Base-by-base conservation (phyloP, 2,113 vertebrate genomes). In the Leptodactylus fuscus region DNA sequence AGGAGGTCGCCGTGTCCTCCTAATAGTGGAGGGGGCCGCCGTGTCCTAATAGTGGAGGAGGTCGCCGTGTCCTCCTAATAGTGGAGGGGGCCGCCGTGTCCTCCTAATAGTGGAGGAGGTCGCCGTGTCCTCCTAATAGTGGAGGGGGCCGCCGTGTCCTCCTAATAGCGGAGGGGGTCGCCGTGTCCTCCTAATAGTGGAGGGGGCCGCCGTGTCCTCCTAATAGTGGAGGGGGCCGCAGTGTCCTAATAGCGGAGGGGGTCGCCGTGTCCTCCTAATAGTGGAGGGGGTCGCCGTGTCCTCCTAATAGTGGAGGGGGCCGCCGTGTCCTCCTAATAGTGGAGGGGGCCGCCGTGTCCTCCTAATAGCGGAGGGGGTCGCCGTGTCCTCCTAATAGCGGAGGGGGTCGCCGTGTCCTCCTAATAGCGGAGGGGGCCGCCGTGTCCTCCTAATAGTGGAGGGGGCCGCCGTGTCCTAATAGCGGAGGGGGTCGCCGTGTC, bases 341-440 rank as follows among this genome's bases (percentile, higher is more conserved):
- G n/a, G n/a, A n/a, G n/a, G n/a, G n/a, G n/a, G n/a, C n/a, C n/a
- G n/a, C n/a, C n/a, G n/a, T n/a, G n/a, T n/a, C 69, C 20, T 1
- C 69, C 65, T 69, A 36, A 18, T 20, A 38, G 29, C 8, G 32
- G 60, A 13, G 4, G 38, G 46, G n/a, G 22, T 1, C 29, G 3
- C 48, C 16, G 74, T 34, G 74, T 77, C 74, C 74, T 36, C 74
- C 46, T 10, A n/a, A n/a, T n/a, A n/a, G n/a, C n/a, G n/a, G n/a
- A n/a, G n/a, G n/a, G n/a, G n/a, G n/a, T n/a, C n/a, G n/a, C n/a
- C n/a, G n/a, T n/a, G n/a, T n/a, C 69, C 20, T 1, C 69, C 65
- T 69, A 36, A 18, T 20, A 38, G 29, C 8, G 32, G 60, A 13
- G 4, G 38, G 46, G n/a, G 22, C 2, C 29, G 3, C 48, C 16